Base-by-base conservation (phyloP, 1,140 invertebrate species). In the Diabrotica undecimpunctata region DNA sequence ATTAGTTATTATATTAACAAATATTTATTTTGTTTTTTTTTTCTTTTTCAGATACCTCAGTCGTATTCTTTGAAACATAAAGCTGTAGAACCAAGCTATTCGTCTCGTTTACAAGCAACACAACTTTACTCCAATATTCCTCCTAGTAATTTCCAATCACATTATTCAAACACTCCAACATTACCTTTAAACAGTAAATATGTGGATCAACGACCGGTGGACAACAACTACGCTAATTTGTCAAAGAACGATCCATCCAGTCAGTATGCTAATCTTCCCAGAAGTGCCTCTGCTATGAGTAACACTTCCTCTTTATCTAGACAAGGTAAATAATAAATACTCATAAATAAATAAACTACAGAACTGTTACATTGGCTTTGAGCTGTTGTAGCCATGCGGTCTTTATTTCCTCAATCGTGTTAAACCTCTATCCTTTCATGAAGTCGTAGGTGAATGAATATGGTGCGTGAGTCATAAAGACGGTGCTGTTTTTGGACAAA, bases 61-160 rank as follows among this genome's bases (percentile, higher is more conserved):
- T 79, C 77, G 14, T 77, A 76, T 62, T 68, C 77, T 14, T 70
- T 81, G 36, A 78, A 76, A 54, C 25, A 25, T 25, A 74, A 79
- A 66, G 70, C 76, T 7, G 66, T 72, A 7, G 80, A 83, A 66
- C 81, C 81, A 0, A 74, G 78, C 5, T 82, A 81, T 68, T 80
- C 81, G 0, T 79, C 79, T 35, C 73, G 80, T 6, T 55, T 82
- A 53, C 75, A 75, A 25, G 75, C 66, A 46, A 69, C 67, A 51
- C 71, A 72, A 53, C 68, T 74, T 54, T 77, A 77, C 54, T 73
- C 72, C 7, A 77, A 77, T 60, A 25, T 74, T 9, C 65, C 71
- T 10, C 62, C 65, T n/a, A 53, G 64, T 9, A 61, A 54, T 12
- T 53, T 51, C 25, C 69, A 69, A 52, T 64, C 64, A 0, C 58